Conservation (phyloP, 2,888 invertebrate species). For the Cerceris ruficornis region DNA sequence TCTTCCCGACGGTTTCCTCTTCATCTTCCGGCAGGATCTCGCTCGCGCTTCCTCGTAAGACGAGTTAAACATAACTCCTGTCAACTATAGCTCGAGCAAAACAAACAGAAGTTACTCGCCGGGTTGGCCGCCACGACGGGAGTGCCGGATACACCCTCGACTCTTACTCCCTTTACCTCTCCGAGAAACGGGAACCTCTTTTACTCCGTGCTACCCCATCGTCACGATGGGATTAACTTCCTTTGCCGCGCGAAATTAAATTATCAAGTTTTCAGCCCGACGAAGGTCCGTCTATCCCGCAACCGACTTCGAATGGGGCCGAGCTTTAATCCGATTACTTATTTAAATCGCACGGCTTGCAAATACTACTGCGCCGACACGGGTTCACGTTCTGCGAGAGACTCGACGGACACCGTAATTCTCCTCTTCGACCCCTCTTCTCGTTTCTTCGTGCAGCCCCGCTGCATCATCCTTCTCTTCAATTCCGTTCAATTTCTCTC, state of each 20-base stretch:
- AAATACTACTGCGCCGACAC: slow-evolving; percentile 49
- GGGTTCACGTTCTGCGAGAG: slow-evolving; percentile 5
- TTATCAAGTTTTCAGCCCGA: slow-evolving; percentile 68
- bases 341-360: slow-evolving; percentile 62
- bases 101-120: slow-evolving; percentile 68
- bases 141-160: slow-evolving; percentile 45
- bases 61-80: slow-evolving; percentile 67
- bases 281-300: slow-evolving; percentile 32
- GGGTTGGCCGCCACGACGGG: slow-evolving; percentile 47
- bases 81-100: slow-evolving; percentile 63
- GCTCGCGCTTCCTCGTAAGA: slow-evolving; percentile 37
- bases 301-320: slow-evolving; percentile 36
- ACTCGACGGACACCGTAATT: slow-evolving; percentile 7
- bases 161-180: slow-evolving; percentile 36
- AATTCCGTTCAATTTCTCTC: slow-evolving; percentile 32
- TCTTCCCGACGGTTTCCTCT: slow-evolving; percentile 35
- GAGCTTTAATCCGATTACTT: slow-evolving; percentile 66
- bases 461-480: too few species aligned
- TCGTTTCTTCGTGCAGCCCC: neutral
- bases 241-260: slow-evolving; percentile 70
- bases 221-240: slow-evolving; percentile 68
- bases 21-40: slow-evolving; percentile 24
- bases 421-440: neutral
- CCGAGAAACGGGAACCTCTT: slow-evolving; percentile 38
- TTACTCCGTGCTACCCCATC: slow-evolving; percentile 49